A percentile compares a stretch with the other conserved stretches of the same genome.
Conservation (phyloP, 2,888 invertebrate species). For the Limnephilus marmoratus region DNA sequence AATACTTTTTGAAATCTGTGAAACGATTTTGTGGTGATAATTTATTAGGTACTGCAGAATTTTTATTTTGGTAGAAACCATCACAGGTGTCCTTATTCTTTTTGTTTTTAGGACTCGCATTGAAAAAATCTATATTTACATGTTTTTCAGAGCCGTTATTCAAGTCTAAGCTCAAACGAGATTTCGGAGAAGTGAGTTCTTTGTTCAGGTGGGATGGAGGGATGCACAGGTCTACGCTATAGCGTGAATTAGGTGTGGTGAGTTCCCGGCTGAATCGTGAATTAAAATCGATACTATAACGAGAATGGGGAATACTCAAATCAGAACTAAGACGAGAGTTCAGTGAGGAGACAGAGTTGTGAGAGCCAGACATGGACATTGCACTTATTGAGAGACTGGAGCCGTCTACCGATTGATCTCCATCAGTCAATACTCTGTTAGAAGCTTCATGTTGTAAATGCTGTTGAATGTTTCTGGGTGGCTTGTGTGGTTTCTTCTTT, state of each 20-base stretch:
- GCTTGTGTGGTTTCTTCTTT: conserved; percentile 74
- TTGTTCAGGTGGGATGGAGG: conserved; percentile 77
- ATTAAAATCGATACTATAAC: conserved; percentile 78
- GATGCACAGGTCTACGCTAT: conserved; percentile 82
- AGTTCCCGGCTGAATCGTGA: conserved; percentile 78
- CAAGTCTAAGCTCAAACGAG: conserved; percentile 79
- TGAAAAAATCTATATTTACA: conserved; percentile 74
- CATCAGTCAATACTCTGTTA: conserved; percentile 73
- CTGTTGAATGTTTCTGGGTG: conserved; percentile 65
- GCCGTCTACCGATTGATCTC: conserved; percentile 75
- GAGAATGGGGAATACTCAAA: conserved; percentile 78
- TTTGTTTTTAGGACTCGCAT: conserved; percentile 76
- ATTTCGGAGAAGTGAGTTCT: conserved; percentile 80
- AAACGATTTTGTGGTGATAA: conserved; percentile 78
- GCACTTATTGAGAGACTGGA: conserved; percentile 77
- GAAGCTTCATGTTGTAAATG: conserved; percentile 66
- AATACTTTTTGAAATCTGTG: conserved; percentile 83
- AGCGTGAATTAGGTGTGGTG: conserved; percentile 81
- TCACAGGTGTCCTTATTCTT: conserved; percentile 68
- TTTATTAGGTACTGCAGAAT: conserved; percentile 71
- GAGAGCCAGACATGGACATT: conserved; percentile 74
- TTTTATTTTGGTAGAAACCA: conserved; percentile 59
- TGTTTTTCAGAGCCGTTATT: conserved; percentile 77
- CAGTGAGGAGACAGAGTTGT: conserved; percentile 73
- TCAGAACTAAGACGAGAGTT: conserved; percentile 82